Conservation (phyloP, 1,140 invertebrate species). For the Drosophila ogumai region DNA sequence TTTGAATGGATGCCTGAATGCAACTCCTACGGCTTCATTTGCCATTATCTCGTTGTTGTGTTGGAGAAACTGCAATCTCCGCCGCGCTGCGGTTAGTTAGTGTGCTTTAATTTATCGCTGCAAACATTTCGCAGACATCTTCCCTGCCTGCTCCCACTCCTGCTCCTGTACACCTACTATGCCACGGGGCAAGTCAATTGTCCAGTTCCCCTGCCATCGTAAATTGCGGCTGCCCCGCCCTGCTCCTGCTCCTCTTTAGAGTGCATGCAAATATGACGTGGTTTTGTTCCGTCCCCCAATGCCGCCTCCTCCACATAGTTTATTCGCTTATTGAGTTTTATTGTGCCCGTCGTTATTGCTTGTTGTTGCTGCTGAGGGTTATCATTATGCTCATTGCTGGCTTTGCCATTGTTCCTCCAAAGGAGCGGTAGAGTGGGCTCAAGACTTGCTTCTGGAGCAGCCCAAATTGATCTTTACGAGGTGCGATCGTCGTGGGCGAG, state of each 20-base stretch:
- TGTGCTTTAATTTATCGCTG: conserved; percentile 74
- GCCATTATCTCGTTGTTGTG: conserved; percentile 68
- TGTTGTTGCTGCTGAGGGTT: conserved; percentile 32
- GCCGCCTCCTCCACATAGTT: conserved; percentile 25
- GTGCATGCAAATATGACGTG: conserved; percentile 67
- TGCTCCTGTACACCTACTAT: conserved; percentile 52
- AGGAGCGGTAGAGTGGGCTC: conserved; percentile 13
- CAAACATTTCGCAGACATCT: conserved; percentile 45
- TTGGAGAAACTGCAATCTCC: conserved; percentile 10
- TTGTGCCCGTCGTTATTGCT: conserved; percentile 61
- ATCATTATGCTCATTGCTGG: conserved; percentile 68
- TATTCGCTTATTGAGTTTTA: conserved; percentile 75
- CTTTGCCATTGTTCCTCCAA: conserved; percentile 9
- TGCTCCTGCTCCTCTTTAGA: conserved; percentile 12
- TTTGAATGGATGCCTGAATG: conserved; percentile 61
- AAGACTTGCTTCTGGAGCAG: conserved; percentile 8
- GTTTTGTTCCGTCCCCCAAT: background rate
- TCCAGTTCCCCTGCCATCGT: conserved; percentile 59
- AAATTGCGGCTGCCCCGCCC: conserved; percentile 44
- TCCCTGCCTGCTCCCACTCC: conserved; percentile 13
- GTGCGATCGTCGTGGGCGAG: conserved; percentile 23
- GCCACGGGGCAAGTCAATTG: conserved; percentile 81
- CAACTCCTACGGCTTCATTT: conserved; percentile 80
- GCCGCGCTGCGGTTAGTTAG: conserved; percentile 65
- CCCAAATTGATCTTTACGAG: conserved; percentile 56